Base-by-base conservation (phyloP, 2,888 invertebrate genomes). In the Odontocolon sp. region DNA sequence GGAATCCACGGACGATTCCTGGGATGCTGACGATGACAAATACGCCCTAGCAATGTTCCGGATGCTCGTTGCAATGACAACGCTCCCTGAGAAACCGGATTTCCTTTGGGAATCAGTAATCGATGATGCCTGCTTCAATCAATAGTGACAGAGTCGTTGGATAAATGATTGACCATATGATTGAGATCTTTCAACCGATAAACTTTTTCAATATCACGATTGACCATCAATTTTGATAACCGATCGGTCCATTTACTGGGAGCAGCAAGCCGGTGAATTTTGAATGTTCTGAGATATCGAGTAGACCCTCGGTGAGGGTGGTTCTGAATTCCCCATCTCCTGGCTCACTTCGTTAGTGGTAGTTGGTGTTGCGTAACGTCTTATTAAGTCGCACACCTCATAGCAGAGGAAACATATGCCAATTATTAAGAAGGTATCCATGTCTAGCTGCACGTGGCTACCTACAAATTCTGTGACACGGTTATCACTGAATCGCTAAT, bases 381-480 rank as follows among this genome's bases (percentile, higher is more conserved):
- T 84, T 52, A 94, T 92, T 88, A 94, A 91, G 88, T 94, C 94
- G 90, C 93, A 93, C 87, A 94, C 92, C 91, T 94, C 93, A 89
- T 94, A 94, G 86, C 94, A 93, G 87, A 94, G 91, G 89, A 94
- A 92, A 91, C 93, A 94, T 88, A 94, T 92, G 83, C 94, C 94
- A 84, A 94, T 91, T 86, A 94, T 92, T 87, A 94, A 91, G 87
- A 94, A 93, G 89, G 93, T 93, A 92, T 94, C 94, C 94, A 94
- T 94, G 66, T 82, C 80, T 81, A 82, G 68, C 59, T 33, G 38
- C n/a, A 61, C 33, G 42, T 64, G 28, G 23, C 45, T 45, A 6
- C 59, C 52, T 33, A 14, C 33, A 42, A 52, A 40, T 38, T 16
- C 21, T 4, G 28, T 31, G n/a, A 23, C 31, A 38, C 31, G 33